phyloP scores from a whole-genome alignment of 2,113 vertebrate species.

The Axis porcinus region DNA sequence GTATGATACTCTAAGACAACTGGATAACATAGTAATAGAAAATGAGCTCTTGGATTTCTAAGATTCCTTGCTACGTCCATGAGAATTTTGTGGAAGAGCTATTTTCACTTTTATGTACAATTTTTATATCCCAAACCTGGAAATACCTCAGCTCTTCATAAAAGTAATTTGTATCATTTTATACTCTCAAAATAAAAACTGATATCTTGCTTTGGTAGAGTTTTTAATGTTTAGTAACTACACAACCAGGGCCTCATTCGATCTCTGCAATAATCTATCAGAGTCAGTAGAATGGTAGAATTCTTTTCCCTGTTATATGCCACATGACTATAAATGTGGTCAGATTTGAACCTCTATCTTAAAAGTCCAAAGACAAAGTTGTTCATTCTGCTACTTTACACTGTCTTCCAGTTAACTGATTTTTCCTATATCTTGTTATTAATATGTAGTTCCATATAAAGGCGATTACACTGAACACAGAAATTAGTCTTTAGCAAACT shows the following conservation, averaged over 20 bases:
- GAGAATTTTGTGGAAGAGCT: not conserved
- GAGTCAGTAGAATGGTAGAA: not conserved
- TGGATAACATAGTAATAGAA: not conserved
- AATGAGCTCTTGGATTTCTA: not conserved
- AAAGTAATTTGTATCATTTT: not conserved
- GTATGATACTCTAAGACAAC: not conserved
- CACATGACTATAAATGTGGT: not conserved
- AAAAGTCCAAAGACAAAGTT: not conserved
- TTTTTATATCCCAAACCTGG: not conserved
- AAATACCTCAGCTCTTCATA: not conserved
- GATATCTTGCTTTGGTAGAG: not conserved
- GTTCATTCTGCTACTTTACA: not conserved
- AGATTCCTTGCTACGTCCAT: not conserved
- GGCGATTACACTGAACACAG: not conserved
- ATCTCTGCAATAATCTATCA: not conserved
- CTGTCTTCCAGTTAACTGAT: not conserved
- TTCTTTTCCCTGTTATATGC: not conserved
- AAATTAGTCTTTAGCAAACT: not conserved
- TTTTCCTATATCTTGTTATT: not conserved
- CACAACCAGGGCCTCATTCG: not conserved
- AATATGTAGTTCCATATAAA: not conserved
- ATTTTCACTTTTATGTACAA: not conserved
- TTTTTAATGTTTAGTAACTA: not conserved
- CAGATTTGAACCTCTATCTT: not conserved
- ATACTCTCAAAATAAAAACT: not conserved